Conservation (phyloP, 2,888 invertebrate species). For the Coelopa pilipes region DNA sequence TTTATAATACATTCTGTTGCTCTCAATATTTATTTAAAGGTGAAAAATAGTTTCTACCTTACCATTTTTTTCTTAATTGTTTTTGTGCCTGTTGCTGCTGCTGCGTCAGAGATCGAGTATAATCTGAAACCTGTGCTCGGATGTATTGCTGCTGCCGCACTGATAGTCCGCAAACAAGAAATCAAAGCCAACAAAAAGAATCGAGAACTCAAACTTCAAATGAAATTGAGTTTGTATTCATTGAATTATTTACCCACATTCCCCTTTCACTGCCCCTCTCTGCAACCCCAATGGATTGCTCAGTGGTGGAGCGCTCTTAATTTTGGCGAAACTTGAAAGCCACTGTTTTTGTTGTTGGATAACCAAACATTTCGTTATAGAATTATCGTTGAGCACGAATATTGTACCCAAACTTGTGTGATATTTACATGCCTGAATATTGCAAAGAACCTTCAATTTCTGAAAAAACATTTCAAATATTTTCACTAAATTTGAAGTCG, state of each 20-base stretch:
- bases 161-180: constrained; percentile 1
- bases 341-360: constrained; percentile 11
- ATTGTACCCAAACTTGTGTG: too few species aligned
- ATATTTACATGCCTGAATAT: background rate
- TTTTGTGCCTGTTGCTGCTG: constrained; percentile 15
- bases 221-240: constrained; percentile 24
- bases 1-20: too few species aligned
- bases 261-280: background rate
- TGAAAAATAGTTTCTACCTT: background rate
- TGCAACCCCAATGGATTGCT: background rate
- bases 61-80: constrained; percentile 48
- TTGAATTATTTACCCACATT: constrained; percentile 12
- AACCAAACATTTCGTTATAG: background rate
- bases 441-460: background rate
- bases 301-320: background rate
- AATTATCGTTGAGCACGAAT: background rate
- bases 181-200: background rate
- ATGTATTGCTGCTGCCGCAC: constrained; percentile 23
- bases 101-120: background rate
- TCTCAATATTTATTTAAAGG: too few species aligned
- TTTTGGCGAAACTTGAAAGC: constrained; percentile 4
- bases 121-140: constrained; percentile 23
- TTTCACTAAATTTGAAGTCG: too few species aligned
- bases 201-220: background rate
- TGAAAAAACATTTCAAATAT: constrained; percentile 6